phyloP scores from a whole-genome alignment of 1,140 invertebrate genomes.

The Akabosia matsudoensis region DNA sequence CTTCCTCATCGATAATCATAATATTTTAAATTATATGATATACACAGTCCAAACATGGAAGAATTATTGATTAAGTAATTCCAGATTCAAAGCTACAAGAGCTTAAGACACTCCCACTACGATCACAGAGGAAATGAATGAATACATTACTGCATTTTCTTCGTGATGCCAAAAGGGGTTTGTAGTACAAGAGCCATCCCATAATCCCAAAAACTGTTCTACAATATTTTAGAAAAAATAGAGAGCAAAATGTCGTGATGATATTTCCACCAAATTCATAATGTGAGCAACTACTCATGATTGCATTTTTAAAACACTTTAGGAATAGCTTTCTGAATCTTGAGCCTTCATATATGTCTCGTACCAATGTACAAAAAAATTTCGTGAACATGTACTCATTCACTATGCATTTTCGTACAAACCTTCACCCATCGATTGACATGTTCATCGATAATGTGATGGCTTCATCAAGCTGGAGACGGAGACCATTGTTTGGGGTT shows the following conservation, averaged over 20 bases:
- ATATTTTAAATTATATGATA: neutral
- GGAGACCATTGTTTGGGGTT: neutral
- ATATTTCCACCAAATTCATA: too few species aligned
- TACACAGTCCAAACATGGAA: neutral
- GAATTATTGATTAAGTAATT: neutral
- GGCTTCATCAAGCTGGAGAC: neutral
- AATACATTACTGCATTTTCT: neutral
- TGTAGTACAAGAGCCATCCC: too few species aligned
- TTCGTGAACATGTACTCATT: conserved; percentile 2
- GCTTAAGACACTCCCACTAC: neutral
- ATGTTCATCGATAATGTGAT: neutral
- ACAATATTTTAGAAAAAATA: too few species aligned
- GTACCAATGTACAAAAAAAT: neutral
- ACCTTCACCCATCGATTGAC: neutral
- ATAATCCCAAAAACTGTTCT: too few species aligned
- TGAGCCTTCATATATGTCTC: neutral
- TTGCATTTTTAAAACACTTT: too few species aligned
- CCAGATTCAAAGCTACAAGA: neutral
- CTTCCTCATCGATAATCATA: neutral
- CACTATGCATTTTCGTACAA: neutral
- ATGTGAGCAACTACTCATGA: too few species aligned
- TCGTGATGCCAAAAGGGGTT: neutral
- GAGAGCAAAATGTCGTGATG: too few species aligned
- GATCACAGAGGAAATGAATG: neutral
- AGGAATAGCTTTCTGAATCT: too few species aligned